Conservation (phyloP, 2,113 vertebrate species). For the Penelope pileata region DNA sequence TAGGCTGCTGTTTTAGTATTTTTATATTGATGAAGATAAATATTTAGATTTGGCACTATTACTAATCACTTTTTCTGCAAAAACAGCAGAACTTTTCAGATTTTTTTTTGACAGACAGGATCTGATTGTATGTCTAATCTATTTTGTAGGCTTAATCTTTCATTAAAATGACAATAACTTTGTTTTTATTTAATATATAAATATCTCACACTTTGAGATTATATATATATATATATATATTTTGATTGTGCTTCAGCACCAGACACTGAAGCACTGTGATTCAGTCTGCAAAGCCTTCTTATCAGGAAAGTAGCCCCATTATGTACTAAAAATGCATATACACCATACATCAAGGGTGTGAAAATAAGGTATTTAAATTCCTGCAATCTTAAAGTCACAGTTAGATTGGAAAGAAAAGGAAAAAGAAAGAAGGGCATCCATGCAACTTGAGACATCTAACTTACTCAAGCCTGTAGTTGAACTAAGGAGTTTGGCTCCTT, state of each 20-base stretch:
- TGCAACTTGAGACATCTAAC: not conserved
- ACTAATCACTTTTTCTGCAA: constrained; percentile 11
- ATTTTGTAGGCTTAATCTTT: constrained; percentile 34
- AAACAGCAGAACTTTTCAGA: constrained; percentile 13
- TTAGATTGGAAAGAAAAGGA: not conserved
- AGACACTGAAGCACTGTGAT: not conserved
- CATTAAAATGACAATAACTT: not conserved
- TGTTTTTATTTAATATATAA: constrained; percentile 30
- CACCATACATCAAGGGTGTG: not conserved
- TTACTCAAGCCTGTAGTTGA: not conserved
- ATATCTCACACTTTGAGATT: not conserved
- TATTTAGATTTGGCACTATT: constrained; percentile 44
- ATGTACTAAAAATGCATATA: not conserved
- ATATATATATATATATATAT: not conserved
- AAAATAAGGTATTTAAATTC: not conserved
- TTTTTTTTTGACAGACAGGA: constrained; percentile 10
- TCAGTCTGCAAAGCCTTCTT: not conserved
- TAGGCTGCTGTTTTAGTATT: constrained; percentile 32
- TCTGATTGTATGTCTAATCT: constrained; percentile 26
- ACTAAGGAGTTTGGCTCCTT: not conserved
- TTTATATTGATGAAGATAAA: constrained; percentile 29
- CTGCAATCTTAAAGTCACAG: not conserved
- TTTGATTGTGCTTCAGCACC: not conserved
- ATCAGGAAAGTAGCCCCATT: not conserved
- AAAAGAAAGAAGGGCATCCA: not conserved